Base-by-base conservation (phyloP, 2,888 invertebrate genomes). In the Acholoe squamosa region DNA sequence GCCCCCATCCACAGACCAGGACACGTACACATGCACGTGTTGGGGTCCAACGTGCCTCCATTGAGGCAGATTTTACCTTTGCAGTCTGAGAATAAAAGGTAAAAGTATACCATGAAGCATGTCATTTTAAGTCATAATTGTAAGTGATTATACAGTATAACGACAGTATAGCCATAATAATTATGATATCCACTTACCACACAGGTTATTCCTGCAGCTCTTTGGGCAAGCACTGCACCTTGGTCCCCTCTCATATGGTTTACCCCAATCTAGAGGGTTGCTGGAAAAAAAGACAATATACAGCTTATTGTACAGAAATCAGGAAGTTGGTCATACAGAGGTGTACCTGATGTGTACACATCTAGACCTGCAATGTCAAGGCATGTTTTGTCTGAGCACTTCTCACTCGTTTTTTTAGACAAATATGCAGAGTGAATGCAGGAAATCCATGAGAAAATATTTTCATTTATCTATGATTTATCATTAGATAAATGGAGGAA, bases 1-100 rank as follows among this genome's bases (percentile, higher is more conserved):
- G 52, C 56, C 19, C 86, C 86, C 22, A 28, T 22, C 86, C 86
- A 86, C 86, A 86, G 54, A 16, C 54, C 31, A 7, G 86, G 52
- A 54, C 86, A 86, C 25, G 25, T 25, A 54, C 86, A 86, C 14
- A n/a, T 54, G 52, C 86, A 86, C 0, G 86, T 86, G 28, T 86
- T 86, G 54, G 86, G 86, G 56, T 86, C 54, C 33, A 86, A 28
- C 28, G 86, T 86, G 16, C 86, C 86, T 10, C 86, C 86, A 28
- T 86, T 86, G 25, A 25, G 19, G 28, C 86, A 86, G 86, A 86
- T 86, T 14, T 25, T 54, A 12, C 86, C 86, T 52, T n/a, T 19
- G 22, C 86, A 86, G 19, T 86, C 86, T 86, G 25, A 5, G n/a
- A 54, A 25, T 16, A 12, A n/a, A 61, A 61, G 61, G 5, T 19